Evolutionary conservation across 2,113 vertebrate species (phyloP).

Genomic region (Eurypyga helias): DNA sequence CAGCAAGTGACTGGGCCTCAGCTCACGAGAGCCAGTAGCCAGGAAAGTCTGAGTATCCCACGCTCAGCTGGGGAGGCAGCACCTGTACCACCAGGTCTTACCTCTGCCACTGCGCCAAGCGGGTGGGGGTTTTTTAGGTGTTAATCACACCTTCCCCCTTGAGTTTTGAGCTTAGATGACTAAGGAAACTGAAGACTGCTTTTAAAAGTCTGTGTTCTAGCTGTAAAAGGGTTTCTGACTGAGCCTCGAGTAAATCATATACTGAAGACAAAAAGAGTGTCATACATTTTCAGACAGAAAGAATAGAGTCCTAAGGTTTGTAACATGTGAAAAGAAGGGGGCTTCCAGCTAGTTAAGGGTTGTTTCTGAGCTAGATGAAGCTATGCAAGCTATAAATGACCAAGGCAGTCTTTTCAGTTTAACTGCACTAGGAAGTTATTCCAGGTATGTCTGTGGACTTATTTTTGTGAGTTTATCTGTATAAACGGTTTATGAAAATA

Average conservation of each 20-base stretch:
- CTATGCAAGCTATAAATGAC: background rate
- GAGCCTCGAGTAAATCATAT: background rate
- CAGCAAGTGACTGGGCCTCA: background rate
- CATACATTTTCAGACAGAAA: background rate
- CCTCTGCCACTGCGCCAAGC: rapidly evolving
- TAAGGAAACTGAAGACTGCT: background rate
- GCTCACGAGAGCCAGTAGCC: no score
- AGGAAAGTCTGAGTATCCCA: background rate
- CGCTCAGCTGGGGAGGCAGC: background rate
- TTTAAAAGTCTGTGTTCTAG: background rate
- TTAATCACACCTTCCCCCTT: background rate
- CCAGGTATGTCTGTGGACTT: background rate
- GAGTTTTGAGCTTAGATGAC: background rate
- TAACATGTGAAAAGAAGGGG: background rate
- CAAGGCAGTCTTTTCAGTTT: background rate
- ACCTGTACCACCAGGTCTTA: background rate
- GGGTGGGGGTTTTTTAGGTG: background rate
- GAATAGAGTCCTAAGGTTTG: background rate
- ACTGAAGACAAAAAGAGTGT: background rate
- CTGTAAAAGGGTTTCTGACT: background rate
- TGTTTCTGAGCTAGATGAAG: background rate
- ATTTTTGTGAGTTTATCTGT: slow-evolving; percentile 15
- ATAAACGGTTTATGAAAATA: slow-evolving; percentile 28
- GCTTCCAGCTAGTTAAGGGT: background rate
- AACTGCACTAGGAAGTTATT: background rate